Conservation (phyloP, 2,888 invertebrate genomes). For the Conistra vaccinii region DNA sequence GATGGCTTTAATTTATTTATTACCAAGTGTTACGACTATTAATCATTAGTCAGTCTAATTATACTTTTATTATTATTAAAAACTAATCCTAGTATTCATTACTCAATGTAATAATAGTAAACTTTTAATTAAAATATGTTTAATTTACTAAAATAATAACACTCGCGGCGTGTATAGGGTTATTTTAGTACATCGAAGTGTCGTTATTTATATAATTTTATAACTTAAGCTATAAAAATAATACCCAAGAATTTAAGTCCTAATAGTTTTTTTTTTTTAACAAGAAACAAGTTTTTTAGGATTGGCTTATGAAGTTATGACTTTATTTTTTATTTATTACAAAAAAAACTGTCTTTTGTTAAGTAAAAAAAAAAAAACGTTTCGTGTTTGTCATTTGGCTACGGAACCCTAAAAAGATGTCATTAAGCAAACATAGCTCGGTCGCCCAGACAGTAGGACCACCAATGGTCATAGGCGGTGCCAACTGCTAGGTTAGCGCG, state of each 20-base stretch:
- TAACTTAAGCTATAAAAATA: not conserved
- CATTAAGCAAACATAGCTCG: not conserved
- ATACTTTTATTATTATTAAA: slow-evolving; percentile 6
- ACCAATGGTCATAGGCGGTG: slow-evolving; percentile 51
- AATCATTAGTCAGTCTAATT: slow-evolving; percentile 16
- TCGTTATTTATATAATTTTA: slow-evolving; percentile 1
- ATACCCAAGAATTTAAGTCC: not conserved
- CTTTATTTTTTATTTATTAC: not conserved
- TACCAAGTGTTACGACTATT: slow-evolving; percentile 10
- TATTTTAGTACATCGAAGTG: slow-evolving; percentile 2
- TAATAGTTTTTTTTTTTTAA: not conserved
- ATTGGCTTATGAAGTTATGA: no score
- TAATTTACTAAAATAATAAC: slow-evolving; percentile 7
- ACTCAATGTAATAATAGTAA: not conserved
- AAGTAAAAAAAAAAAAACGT: slow-evolving; percentile 1
- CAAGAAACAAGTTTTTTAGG: not conserved
- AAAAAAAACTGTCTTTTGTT: not conserved
- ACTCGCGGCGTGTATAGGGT: not conserved
- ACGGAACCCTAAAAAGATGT: not conserved
- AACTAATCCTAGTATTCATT: not conserved
- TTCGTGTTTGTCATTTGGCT: not conserved
- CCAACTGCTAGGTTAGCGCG: not conserved
- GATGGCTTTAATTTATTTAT: slow-evolving; percentile 19
- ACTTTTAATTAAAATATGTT: not conserved
- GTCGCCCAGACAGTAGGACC: slow-evolving; percentile 1